Base-by-base conservation (phyloP, 2,888 invertebrate genomes). In the Cremastobaeus sp. region DNA sequence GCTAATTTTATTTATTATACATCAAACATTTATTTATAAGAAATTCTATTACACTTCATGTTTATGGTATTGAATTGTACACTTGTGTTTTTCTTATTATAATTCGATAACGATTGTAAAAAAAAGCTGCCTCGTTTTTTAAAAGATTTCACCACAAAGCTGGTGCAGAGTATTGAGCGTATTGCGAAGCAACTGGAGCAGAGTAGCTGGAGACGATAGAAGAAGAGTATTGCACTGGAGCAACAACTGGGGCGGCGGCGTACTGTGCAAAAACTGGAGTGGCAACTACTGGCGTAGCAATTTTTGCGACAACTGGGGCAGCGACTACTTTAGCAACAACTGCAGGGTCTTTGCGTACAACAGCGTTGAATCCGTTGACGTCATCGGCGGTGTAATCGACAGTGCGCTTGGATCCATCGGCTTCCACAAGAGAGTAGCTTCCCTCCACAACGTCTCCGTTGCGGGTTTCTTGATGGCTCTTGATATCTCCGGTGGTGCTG, bases 381-480 rank as follows among this genome's bases (percentile, higher is more conserved):
- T n/a, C n/a, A n/a, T 43, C 43, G 1, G 43, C 43, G 8, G 25
- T 25, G 25, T 43, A 43, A 8, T 43, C 12, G 3, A 43, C 43
- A 3, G 21, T 43, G 3, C 43, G 21, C 6, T 8, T 17, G 9
- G 21, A 21, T 4, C 43, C 43, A 8, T 43, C 43, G 5, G 43
- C 21, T 21, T 43, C 43, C 0, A 39, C 18, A 35, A 81, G 70
- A 11, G 77, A 77, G 72, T n/a, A n/a, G n/a, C n/a, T n/a, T n/a
- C n/a, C 81, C n/a, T 78, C 75, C 1, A 82, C 81, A 21, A 78
- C 66, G 37, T 81, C 81, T 9, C 81, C 81, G 35, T 82, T 74
- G 21, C 81, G 78, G 32, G 76, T 76, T 66, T 81, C 80, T 5
- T 81, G 77, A 15, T 82, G 82, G 52, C 59, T 76, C 55, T 82